These are phyloP conservation scores for Cephalopachus bancanus DNA, from an alignment of 2,797 vertebrate genomes.

Conservation along the genomic window DNA sequence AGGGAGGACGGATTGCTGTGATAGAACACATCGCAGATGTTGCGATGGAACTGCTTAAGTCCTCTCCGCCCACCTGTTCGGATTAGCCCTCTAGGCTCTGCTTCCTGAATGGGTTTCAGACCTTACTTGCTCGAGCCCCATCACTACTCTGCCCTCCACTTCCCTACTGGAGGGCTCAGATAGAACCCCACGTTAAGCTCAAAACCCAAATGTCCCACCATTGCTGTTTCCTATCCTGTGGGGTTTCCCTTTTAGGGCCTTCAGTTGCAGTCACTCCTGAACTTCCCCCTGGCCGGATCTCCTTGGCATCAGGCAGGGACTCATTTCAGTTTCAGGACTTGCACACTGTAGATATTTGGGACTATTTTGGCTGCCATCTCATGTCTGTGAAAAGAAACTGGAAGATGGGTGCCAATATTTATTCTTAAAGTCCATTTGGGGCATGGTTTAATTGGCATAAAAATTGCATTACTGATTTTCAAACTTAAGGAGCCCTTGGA, in stretches of 20 bases:
- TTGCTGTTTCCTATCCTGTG: not conserved
- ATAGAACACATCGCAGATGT: not conserved
- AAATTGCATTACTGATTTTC: not conserved
- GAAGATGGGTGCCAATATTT: not conserved
- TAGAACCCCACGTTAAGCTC: not conserved
- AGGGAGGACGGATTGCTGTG: not conserved
- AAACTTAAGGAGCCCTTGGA: accelerated
- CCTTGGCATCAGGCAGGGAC: not conserved
- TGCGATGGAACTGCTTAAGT: not conserved
- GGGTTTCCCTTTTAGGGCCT: not conserved
- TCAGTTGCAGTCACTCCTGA: not conserved
- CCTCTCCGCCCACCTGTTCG: not conserved
- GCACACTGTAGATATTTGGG: not conserved
- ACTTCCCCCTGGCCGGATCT: not conserved
- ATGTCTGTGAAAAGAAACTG: not conserved
- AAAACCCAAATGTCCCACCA: no score
- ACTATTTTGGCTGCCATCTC: not conserved
- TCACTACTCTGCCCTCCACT: accelerated
- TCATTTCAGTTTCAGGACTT: not conserved
- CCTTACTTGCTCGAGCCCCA: not conserved
- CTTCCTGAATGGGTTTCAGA: not conserved
- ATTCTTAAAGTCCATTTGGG: not conserved
- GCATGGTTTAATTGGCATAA: not conserved
- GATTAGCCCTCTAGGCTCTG: accelerated
- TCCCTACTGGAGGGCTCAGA: not conserved